Percentiles rank a stretch among this genome's conserved stretches.
phyloP scores from a whole-genome alignment of 2,113 vertebrate genomes.

The Epinephelus lanceolatus region DNA sequence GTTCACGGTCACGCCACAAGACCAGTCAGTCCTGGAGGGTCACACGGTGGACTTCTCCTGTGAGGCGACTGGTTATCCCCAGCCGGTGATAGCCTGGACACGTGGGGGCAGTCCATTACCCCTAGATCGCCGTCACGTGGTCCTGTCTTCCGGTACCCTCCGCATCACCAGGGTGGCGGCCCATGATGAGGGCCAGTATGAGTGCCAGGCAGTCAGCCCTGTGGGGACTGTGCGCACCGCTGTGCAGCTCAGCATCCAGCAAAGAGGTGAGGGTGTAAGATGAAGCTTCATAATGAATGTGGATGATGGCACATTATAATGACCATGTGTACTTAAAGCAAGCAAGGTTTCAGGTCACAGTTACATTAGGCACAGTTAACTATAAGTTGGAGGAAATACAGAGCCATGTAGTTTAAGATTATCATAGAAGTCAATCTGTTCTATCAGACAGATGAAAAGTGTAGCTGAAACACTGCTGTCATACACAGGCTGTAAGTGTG shows the following conservation, averaged over 20 bases:
- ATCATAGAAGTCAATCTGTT: neutral
- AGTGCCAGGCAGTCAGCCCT: conserved; percentile 96
- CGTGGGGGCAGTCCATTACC: conserved; percentile 94
- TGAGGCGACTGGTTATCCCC: conserved; percentile 92
- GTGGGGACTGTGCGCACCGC: conserved; percentile 89
- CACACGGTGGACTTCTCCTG: conserved; percentile 96
- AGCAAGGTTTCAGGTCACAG: neutral
- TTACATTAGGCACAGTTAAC: neutral
- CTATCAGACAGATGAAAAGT: neutral
- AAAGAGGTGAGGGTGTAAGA: conserved; percentile 87
- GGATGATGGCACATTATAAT: neutral
- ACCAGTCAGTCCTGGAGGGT: conserved; percentile 92
- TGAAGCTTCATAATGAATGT: neutral
- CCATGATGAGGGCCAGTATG: conserved; percentile 97
- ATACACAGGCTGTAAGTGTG: conserved; percentile 12
- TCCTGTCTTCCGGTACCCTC: conserved; percentile 90
- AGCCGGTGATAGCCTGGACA: conserved; percentile 97
- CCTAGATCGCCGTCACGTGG: conserved; percentile 90
- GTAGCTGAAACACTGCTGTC: neutral
- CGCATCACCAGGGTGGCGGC: conserved; percentile 92
- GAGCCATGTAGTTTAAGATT: neutral
- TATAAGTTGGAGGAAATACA: neutral
- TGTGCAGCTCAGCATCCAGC: conserved; percentile 91
- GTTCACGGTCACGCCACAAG: conserved; percentile 93
- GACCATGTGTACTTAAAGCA: neutral